A percentile compares a stretch with the other conserved stretches of the same genome.
Conservation (phyloP, 2,113 vertebrate species). For the Pseudonaja textilis region DNA sequence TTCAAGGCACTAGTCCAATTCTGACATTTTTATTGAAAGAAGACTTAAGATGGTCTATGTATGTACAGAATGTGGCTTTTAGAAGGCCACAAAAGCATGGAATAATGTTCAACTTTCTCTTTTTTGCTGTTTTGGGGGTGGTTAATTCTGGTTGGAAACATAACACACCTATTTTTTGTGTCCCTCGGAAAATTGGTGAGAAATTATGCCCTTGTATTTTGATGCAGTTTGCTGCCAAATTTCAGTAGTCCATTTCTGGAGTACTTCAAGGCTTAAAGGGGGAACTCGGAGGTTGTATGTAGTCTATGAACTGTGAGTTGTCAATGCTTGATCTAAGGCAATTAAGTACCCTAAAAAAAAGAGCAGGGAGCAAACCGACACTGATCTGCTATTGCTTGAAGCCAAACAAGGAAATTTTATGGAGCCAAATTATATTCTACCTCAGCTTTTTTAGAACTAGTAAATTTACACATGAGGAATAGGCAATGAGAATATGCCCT, state of each 20-base stretch:
- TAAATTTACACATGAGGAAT: neutral
- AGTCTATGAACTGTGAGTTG: neutral
- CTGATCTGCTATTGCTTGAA: neutral
- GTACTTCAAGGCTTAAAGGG: neutral
- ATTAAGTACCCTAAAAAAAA: neutral
- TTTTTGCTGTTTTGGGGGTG: neutral
- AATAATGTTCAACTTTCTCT: neutral
- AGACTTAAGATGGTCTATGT: neutral
- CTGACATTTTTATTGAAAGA: neutral
- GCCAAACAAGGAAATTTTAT: neutral
- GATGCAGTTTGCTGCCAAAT: neutral
- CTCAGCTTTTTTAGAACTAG: neutral
- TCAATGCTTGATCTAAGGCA: neutral
- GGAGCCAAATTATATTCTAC: neutral
- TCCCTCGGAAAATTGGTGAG: neutral
- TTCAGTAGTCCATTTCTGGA: neutral
- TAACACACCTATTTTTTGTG: neutral
- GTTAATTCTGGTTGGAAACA: neutral
- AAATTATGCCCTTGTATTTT: neutral
- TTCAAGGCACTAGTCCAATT: neutral
- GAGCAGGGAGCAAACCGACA: no score
- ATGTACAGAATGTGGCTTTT: neutral
- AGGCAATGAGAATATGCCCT: neutral
- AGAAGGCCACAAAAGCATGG: neutral
- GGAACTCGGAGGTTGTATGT: neutral